Percentiles rank a stretch among this genome's conserved stretches.
Conservation (phyloP, 2,797 vertebrate genomes). For the Liasis olivaceus region DNA sequence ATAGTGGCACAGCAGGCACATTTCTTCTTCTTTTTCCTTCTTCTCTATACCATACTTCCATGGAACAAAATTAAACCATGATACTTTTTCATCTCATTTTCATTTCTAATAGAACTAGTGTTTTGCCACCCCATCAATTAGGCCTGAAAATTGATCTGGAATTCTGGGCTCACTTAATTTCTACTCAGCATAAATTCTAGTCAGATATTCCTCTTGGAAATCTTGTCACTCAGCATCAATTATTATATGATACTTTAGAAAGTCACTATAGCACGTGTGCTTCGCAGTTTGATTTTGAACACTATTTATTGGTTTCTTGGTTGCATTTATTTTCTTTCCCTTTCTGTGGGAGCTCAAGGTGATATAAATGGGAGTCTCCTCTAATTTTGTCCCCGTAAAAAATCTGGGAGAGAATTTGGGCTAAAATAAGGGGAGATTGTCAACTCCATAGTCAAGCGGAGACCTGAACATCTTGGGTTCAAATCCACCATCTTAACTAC, state of each 20-base stretch:
- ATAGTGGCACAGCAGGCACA: neutral
- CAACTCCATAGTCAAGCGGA: neutral
- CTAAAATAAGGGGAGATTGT: neutral
- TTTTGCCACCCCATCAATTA: neutral
- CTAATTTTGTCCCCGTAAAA: neutral
- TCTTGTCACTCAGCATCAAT: neutral
- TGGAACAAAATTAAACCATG: neutral
- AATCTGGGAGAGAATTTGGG: neutral
- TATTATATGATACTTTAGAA: neutral
- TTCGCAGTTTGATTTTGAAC: neutral
- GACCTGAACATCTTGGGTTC: neutral
- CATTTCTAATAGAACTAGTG: neutral
- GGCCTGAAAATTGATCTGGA: neutral
- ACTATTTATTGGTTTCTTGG: neutral
- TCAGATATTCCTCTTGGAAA: neutral
- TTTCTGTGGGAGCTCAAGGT: neutral
- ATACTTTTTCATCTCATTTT: neutral
- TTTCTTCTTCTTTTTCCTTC: neutral
- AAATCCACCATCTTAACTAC: neutral
- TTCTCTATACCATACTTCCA: neutral
- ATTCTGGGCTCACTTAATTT: neutral
- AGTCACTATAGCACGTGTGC: neutral
- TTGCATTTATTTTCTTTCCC: neutral
- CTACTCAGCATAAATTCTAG: neutral
- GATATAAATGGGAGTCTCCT: neutral